Conservation (phyloP, 2,888 invertebrate genomes). For the Platycheirus albimanus region DNA sequence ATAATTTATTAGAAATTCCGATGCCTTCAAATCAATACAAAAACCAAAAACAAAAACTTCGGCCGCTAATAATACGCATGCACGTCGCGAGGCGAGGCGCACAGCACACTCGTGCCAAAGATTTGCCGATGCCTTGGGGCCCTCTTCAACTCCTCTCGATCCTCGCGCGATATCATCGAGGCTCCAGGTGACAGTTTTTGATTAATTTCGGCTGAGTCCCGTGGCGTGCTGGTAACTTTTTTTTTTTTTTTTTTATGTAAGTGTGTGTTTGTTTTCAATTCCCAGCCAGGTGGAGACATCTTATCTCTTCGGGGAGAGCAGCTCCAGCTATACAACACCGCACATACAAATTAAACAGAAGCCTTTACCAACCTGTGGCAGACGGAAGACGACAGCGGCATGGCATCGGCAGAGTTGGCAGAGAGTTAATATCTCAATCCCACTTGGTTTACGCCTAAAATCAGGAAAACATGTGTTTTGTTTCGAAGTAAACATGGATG, state of each 20-base stretch:
- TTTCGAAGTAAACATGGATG: background rate
- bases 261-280: too few relatives aligned
- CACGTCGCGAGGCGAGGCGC: background rate
- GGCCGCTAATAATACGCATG: conserved; percentile 46
- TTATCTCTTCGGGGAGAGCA: conserved; percentile 48
- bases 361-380: conserved; percentile 33
- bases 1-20: conserved; percentile 70
- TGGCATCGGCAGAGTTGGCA: too few relatives aligned
- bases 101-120: conserved; percentile 14
- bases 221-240: conserved; percentile 32
- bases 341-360: conserved; percentile 58
- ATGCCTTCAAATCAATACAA: conserved; percentile 56
- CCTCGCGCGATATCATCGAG: conserved; percentile 1
- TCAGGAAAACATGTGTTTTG: conserved; percentile 12
- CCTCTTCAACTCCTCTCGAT: conserved; percentile 2
- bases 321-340: background rate
- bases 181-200: conserved; percentile 63
- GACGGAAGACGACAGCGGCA: too few relatives aligned
- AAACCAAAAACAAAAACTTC: conserved; percentile 39
- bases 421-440: conserved; percentile 62
- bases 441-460: conserved; percentile 23
- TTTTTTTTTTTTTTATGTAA: conserved; percentile 32
- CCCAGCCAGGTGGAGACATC: conserved; percentile 54
- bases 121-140: conserved; percentile 22
- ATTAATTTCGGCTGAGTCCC: conserved; percentile 68